Percentiles rank a stretch among this genome's conserved stretches.
These are phyloP conservation scores for Andrena fulva DNA, from an alignment of 2,888 invertebrate species.

Conservation along the genomic window DNA sequence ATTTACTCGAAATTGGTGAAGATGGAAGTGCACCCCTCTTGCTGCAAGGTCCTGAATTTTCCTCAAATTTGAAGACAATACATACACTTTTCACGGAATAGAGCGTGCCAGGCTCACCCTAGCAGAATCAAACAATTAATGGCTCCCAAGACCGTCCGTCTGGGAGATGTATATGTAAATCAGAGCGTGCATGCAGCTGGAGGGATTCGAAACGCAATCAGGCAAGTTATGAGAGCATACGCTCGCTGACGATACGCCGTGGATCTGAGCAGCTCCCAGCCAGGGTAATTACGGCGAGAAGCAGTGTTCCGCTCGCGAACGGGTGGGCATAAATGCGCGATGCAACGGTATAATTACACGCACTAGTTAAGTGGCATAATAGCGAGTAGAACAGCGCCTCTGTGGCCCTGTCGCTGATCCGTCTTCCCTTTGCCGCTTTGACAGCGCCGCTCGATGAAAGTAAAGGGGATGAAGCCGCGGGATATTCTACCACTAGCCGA, in stretches of 20 bases:
- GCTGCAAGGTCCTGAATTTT: no score
- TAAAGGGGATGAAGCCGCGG: conserved; percentile 38
- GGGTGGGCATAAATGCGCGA: conserved; percentile 13
- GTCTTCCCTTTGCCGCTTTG: conserved; percentile 11
- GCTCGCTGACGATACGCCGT: not conserved
- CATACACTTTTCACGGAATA: not conserved
- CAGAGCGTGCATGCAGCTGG: conserved; percentile 2
- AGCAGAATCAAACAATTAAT: not conserved
- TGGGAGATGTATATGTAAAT: not conserved
- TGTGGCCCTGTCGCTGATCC: not conserved
- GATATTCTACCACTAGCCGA: conserved; percentile 24
- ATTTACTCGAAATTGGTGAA: no score
- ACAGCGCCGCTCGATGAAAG: conserved; percentile 33
- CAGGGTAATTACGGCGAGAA: conserved; percentile 1
- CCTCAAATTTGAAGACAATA: not conserved
- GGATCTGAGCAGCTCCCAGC: not conserved
- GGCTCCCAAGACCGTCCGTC: not conserved
- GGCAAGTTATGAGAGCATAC: not conserved
- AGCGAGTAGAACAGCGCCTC: not conserved
- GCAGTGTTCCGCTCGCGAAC: not conserved
- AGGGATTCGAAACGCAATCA: conserved; percentile 10
- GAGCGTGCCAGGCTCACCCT: not conserved
- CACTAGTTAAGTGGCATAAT: conserved; percentile 27
- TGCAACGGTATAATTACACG: conserved; percentile 23
- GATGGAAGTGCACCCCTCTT: no score